Percentiles rank a stretch among this genome's conserved stretches.
phyloP scores from a whole-genome alignment of 2,113 vertebrate genomes.

The Eira barbara region DNA sequence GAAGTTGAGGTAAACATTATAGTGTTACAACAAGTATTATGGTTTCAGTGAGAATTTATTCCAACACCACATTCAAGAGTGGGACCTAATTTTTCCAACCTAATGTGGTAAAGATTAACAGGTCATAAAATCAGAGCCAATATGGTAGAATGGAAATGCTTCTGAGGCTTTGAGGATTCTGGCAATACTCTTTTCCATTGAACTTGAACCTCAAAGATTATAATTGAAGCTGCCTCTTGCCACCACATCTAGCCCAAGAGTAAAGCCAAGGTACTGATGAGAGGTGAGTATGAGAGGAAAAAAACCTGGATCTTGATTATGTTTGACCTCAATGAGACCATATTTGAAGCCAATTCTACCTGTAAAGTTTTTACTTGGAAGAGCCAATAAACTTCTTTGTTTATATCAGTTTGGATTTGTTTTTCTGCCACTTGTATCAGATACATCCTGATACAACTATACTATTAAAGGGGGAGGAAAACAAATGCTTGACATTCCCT shows the following conservation, averaged over 20 bases:
- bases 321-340: not conserved
- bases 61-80: not conserved
- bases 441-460: not conserved
- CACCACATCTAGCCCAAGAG: not conserved
- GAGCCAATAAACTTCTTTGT: not conserved
- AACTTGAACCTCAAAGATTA: not conserved
- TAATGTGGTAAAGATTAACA: not conserved
- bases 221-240: not conserved
- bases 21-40: not conserved
- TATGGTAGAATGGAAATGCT: not conserved
- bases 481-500: not conserved
- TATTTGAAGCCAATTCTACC: not conserved
- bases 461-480: not conserved
- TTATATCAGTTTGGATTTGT: not conserved
- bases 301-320: not conserved
- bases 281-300: not conserved
- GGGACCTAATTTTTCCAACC: not conserved
- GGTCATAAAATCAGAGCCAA: not conserved
- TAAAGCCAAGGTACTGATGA: not conserved
- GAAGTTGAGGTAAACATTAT: not conserved
- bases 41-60: not conserved
- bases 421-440: not conserved
- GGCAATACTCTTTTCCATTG: not conserved
- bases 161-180: not conserved
- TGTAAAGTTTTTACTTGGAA: not conserved